Conservation (phyloP, 2,797 vertebrate genomes). For the Cyprinodon diabolis region DNA sequence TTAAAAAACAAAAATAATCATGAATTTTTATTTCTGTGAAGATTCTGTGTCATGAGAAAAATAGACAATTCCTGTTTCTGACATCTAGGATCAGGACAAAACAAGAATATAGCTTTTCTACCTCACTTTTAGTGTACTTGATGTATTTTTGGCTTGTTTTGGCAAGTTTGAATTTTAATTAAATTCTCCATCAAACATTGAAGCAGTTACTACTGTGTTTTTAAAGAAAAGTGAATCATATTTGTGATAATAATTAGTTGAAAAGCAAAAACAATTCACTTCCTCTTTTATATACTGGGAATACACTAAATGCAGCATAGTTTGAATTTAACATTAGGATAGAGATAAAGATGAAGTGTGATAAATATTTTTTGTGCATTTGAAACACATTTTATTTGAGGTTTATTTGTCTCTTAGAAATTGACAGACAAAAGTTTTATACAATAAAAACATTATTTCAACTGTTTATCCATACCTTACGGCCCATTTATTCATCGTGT, state of each 20-base stretch:
- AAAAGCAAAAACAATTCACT: not conserved
- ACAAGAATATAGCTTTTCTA: not conserved
- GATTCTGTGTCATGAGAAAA: not conserved
- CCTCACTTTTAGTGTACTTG: not conserved
- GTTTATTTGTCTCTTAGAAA: not conserved
- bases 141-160: not conserved
- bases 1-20: too few relatives aligned
- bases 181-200: too few relatives aligned
- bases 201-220: not conserved
- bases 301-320: not conserved
- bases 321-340: not conserved
- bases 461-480: slow-evolving; percentile 71
- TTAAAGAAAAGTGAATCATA: not conserved
- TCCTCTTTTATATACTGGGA: too few relatives aligned
- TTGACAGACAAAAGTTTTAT: not conserved
- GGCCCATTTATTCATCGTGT: slow-evolving; percentile 55
- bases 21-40: not conserved
- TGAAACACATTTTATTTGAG: not conserved
- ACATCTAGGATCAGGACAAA: too few relatives aligned
- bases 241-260: not conserved
- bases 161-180: too few relatives aligned
- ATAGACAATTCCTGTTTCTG: too few relatives aligned
- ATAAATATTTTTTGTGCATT: not conserved
- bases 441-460: slow-evolving; percentile 11
- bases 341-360: not conserved